These are phyloP conservation scores for Homarus americanus DNA, from an alignment of 1,140 invertebrate genomes.

Conservation along the genomic window DNA sequence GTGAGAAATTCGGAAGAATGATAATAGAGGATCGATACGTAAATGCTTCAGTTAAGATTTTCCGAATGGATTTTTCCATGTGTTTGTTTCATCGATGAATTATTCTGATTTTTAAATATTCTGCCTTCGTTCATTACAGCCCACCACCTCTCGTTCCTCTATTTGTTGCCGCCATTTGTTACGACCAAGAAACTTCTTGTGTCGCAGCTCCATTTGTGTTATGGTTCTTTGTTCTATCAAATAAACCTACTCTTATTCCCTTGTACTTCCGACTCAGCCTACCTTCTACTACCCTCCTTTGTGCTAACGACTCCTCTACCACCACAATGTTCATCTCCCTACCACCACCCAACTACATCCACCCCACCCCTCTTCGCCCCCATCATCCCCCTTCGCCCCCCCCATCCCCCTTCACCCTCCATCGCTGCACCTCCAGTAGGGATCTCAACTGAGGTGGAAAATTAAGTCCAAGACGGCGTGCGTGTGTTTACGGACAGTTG, in stretches of 20 bases:
- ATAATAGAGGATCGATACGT: conserved; percentile 5
- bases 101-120: no score
- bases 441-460: conserved; percentile 69
- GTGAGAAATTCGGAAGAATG: conserved; percentile 10
- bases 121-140: no score
- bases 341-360: background rate
- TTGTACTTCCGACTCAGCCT: no score
- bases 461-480: conserved; percentile 70
- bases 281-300: background rate
- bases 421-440: conserved; percentile 42
- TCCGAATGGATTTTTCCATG: background rate
- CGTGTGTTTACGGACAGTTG: conserved; percentile 66
- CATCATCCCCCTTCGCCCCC: background rate
- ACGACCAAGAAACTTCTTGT: no score
- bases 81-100: background rate
- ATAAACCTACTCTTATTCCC: background rate
- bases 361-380: background rate
- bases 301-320: background rate
- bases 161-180: no score
- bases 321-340: no score
- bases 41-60: background rate
- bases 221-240: background rate
- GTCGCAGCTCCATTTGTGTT: background rate
- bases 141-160: no score
- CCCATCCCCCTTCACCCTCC: background rate